These are phyloP conservation scores for Dicyema japonicum DNA, from an alignment of 1,140 invertebrate genomes.

Conservation along the genomic window DNA sequence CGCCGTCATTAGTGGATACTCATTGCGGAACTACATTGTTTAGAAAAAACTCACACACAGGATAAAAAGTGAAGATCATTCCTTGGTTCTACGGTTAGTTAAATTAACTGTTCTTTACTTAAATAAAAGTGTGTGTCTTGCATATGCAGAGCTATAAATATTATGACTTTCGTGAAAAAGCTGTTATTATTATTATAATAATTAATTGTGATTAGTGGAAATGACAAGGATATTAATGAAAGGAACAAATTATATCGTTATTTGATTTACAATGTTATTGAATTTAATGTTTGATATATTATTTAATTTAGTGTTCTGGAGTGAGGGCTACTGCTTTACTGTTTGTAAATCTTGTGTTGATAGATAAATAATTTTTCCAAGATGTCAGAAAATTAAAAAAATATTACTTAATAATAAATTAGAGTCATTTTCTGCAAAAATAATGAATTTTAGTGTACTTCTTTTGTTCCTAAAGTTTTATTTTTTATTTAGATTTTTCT, in stretches of 20 bases:
- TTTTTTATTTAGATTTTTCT: conserved; percentile 28
- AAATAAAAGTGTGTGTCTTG: no score
- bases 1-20: no score
- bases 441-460: conserved; percentile 58
- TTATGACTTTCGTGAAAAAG: no score
- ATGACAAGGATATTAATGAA: no score
- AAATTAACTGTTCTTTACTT: no score
- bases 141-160: no score
- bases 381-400: conserved; percentile 35
- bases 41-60: no score
- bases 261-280: conserved; percentile 70
- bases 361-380: conserved; percentile 31
- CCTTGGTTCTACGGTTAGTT: no score
- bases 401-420: conserved; percentile 34
- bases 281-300: conserved; percentile 28
- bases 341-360: conserved; percentile 37
- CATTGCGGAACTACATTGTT: no score
- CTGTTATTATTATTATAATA: no score
- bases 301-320: conserved; percentile 30
- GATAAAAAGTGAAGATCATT: no score
- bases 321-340: conserved; percentile 40
- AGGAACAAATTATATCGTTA: conserved; percentile 42
- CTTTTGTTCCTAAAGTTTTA: no score
- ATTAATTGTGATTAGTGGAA: conserved; percentile 48
- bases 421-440: conserved; percentile 37